Evolutionary conservation across 1,140 invertebrate genomes (phyloP).

Genomic region (Eubasilissa regina): DNA sequence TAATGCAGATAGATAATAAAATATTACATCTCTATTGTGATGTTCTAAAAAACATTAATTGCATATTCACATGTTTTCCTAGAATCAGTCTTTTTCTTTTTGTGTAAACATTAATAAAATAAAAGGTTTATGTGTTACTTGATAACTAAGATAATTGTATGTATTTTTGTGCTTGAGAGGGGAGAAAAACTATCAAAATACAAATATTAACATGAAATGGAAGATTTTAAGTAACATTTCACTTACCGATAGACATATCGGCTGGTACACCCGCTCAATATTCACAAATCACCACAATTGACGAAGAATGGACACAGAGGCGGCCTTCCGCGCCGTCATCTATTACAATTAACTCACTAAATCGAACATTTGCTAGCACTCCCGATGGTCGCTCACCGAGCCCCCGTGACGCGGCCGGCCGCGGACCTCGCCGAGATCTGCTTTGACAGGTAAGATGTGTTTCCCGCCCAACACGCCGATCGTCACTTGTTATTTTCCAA

Average conservation of each 20-base stretch:
- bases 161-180: too few relatives aligned
- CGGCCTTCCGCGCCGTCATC: conserved; percentile 30
- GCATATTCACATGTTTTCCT: too few relatives aligned
- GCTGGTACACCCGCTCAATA: conserved; percentile 25
- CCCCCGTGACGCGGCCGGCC: neutral
- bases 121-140: too few relatives aligned
- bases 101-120: too few relatives aligned
- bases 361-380: conserved; percentile 29
- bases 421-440: neutral
- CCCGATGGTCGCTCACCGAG: neutral
- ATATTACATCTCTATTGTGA: too few relatives aligned
- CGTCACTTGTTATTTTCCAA: conserved; percentile 42
- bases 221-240: neutral
- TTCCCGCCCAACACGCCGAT: conserved; percentile 31
- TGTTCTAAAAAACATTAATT: too few relatives aligned
- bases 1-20: too few relatives aligned
- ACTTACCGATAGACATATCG: conserved; percentile 59
- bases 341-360: conserved; percentile 47
- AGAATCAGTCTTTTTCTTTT: too few relatives aligned
- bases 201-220: too few relatives aligned
- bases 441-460: conserved; percentile 34
- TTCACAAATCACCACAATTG: conserved; percentile 43
- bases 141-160: too few relatives aligned
- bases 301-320: conserved; percentile 28
- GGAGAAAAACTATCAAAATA: too few relatives aligned